phyloP scores from a whole-genome alignment of 2,797 vertebrate genomes.

The Cryptoprocta ferox region DNA sequence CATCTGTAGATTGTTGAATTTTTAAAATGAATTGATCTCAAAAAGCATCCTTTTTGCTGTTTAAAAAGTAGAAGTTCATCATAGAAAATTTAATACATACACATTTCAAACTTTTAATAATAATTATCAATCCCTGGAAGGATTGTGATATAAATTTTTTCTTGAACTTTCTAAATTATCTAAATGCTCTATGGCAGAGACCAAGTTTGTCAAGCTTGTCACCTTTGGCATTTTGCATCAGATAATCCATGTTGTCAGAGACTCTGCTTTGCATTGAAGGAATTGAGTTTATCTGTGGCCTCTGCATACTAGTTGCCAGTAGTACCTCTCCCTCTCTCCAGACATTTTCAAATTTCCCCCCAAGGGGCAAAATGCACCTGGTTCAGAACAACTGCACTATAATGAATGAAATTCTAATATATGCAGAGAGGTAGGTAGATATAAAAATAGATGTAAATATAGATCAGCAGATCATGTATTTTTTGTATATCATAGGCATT shows the following conservation, averaged over 20 bases:
- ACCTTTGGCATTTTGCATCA: neutral
- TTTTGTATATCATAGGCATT: neutral
- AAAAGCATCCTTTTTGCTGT: neutral
- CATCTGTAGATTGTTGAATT: neutral
- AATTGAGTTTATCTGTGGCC: neutral
- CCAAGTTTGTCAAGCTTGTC: neutral
- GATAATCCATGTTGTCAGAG: neutral
- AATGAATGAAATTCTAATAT: conserved; percentile 27
- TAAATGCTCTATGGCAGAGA: neutral
- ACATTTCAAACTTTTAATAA: neutral
- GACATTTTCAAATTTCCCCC: neutral
- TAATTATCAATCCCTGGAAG: neutral
- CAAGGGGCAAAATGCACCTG: neutral
- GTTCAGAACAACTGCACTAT: neutral
- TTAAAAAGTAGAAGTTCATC: neutral
- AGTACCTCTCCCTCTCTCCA: neutral
- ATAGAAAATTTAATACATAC: neutral
- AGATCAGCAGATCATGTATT: neutral
- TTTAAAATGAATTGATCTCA: neutral
- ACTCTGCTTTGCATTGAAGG: neutral
- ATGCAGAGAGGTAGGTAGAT: neutral
- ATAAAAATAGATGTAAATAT: neutral
- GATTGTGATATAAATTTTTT: neutral
- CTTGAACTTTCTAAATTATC: neutral
- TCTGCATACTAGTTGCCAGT: neutral